These are phyloP conservation scores for Drosophila borealis DNA, from an alignment of 2,888 invertebrate genomes.

Conservation along the genomic window DNA sequence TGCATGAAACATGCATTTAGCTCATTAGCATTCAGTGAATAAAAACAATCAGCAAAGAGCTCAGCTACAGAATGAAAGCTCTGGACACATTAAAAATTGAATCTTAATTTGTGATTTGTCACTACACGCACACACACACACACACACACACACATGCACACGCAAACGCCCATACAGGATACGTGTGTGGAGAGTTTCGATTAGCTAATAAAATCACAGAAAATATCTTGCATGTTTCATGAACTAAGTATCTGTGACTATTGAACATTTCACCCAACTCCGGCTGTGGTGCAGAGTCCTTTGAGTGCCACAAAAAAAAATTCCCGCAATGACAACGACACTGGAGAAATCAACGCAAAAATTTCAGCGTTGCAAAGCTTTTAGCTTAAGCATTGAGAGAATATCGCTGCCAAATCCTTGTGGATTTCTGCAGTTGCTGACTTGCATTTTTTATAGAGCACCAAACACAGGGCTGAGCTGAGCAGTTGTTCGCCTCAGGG, in stretches of 20 bases:
- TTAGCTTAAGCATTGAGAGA: slow-evolving; percentile 62
- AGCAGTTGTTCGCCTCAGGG: slow-evolving; percentile 20
- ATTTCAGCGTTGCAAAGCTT: slow-evolving; percentile 57
- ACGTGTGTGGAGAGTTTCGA: slow-evolving; percentile 49
- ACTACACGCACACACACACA: slow-evolving; percentile 5
- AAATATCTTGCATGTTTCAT: slow-evolving; percentile 62
- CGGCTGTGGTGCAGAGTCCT: slow-evolving; percentile 30
- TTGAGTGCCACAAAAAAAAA: slow-evolving; percentile 52
- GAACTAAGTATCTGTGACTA: slow-evolving; percentile 42
- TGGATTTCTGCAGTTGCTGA: slow-evolving; percentile 69
- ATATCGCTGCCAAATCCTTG: slow-evolving; percentile 68
- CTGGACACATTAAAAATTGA: slow-evolving; percentile 48
- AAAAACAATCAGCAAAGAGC: slow-evolving; percentile 52
- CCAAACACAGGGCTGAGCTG: slow-evolving; percentile 16
- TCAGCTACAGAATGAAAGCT: background rate
- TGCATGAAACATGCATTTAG: slow-evolving; percentile 6
- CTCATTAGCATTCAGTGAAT: slow-evolving; percentile 25
- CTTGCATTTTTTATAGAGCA: slow-evolving; percentile 68
- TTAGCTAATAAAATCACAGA: slow-evolving; percentile 63
- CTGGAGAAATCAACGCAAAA: slow-evolving; percentile 68
- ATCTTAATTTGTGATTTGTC: slow-evolving; percentile 45
- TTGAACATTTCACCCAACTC: slow-evolving; percentile 31
- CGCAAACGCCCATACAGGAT: background rate
- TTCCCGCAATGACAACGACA: slow-evolving; percentile 39
- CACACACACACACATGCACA: background rate